Conservation (phyloP, 2,113 vertebrate genomes). For the Sigmodon hispidus region DNA sequence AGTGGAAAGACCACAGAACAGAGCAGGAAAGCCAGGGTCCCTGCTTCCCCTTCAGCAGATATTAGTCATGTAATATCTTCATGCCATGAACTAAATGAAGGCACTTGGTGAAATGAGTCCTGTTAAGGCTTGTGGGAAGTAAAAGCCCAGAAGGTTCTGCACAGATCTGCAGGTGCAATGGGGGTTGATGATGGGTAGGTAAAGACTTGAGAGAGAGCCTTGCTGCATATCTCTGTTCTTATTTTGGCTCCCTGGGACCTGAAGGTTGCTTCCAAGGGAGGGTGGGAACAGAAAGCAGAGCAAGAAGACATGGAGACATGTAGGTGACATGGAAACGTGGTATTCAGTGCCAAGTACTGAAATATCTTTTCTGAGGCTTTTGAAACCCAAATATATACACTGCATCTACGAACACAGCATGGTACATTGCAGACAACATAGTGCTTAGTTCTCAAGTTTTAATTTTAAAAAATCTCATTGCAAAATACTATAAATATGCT, state of each 20-base stretch:
- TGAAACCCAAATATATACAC: slow-evolving; percentile 47
- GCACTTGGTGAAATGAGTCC: not conserved
- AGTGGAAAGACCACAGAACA: not conserved
- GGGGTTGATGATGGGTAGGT: not conserved
- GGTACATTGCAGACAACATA: not conserved
- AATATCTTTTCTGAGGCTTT: slow-evolving; percentile 48
- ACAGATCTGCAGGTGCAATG: not conserved
- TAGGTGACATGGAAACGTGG: slow-evolving; percentile 46
- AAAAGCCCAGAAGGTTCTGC: not conserved
- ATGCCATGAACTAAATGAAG: not conserved
- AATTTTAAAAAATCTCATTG: slow-evolving; percentile 72
- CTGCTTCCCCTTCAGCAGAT: not conserved
- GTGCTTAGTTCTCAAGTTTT: slow-evolving; percentile 57
- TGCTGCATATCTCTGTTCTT: not conserved
- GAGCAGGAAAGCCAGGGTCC: not conserved
- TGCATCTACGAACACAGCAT: slow-evolving; percentile 23
- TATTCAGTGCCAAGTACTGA: slow-evolving; percentile 38
- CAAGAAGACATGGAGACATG: not conserved
- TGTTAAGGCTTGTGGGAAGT: not conserved
- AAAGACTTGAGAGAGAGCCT: not conserved
- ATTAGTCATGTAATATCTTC: not conserved
- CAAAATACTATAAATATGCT: slow-evolving; percentile 67
- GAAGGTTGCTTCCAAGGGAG: not conserved
- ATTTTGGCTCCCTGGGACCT: slow-evolving; percentile 36
- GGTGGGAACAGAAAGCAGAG: slow-evolving; percentile 2